Evolutionary conservation across 1,140 invertebrate genomes (phyloP).

Genomic region (Trichonephila clavipes): DNA sequence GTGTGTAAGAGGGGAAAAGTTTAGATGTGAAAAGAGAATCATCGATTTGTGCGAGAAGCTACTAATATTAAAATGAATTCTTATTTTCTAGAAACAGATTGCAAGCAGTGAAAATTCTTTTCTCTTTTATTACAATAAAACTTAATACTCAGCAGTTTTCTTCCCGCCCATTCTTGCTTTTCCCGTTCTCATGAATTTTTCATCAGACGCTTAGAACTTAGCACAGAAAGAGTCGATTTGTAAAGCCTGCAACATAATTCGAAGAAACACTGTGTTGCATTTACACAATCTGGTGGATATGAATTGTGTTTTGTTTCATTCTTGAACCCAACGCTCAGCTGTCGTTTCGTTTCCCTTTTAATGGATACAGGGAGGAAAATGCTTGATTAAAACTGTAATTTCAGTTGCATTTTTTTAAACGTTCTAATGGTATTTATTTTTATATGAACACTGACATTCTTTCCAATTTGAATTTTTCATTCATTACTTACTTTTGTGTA

Average conservation of each 20-base stretch:
- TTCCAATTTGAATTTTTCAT: not conserved
- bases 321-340: not conserved
- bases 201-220: constrained; percentile 30
- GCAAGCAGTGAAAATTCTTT: constrained; percentile 3
- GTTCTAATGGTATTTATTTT: constrained; percentile 8
- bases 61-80: constrained; percentile 40
- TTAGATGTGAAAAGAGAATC: constrained; percentile 7
- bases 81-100: constrained; percentile 32
- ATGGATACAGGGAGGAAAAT: constrained; percentile 2
- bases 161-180: constrained; percentile 27
- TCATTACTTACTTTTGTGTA: not conserved
- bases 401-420: not conserved
- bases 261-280: not conserved
- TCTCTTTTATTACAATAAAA: constrained; percentile 46
- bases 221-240: constrained; percentile 19
- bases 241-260: constrained; percentile 27
- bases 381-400: constrained; percentile 13
- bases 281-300: constrained; percentile 19
- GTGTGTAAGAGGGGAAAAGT: not conserved
- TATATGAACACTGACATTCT: constrained; percentile 29
- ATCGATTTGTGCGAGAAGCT: constrained; percentile 18
- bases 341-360: constrained; percentile 18
- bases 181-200: constrained; percentile 32
- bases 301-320: not conserved
- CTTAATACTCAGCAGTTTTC: constrained; percentile 35